Conservation (phyloP, 2,888 invertebrate species). For the Nebria salina region DNA sequence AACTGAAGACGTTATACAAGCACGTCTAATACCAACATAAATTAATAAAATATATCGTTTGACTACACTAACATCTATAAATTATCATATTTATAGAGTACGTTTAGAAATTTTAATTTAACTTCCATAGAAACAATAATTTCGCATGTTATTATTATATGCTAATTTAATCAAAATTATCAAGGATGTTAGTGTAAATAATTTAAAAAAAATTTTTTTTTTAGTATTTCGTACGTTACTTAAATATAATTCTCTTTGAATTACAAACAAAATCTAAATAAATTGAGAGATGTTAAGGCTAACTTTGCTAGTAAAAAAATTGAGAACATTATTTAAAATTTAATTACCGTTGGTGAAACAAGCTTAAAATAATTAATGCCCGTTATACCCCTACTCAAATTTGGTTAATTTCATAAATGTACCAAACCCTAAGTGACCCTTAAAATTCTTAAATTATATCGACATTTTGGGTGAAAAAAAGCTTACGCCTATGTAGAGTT, state of each 20-base stretch:
- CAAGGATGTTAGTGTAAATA: background rate
- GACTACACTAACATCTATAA: background rate
- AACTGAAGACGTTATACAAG: conserved; percentile 22
- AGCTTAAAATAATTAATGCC: too few relatives aligned
- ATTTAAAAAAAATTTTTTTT: background rate
- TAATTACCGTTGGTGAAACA: too few relatives aligned
- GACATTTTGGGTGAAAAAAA: too few relatives aligned
- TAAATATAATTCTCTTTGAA: background rate
- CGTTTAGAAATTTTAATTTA: too few relatives aligned
- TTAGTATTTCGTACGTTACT: background rate
- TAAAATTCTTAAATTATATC: too few relatives aligned
- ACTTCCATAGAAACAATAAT: too few relatives aligned
- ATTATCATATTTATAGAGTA: too few relatives aligned
- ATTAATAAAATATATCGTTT: background rate
- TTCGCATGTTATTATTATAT: too few relatives aligned
- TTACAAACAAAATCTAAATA: background rate
- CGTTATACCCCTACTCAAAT: too few relatives aligned
- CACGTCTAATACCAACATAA: conserved; percentile 27
- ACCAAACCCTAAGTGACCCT: too few relatives aligned
- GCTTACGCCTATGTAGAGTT: too few relatives aligned
- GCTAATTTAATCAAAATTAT: background rate
- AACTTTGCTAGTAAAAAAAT: background rate
- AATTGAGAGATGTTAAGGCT: background rate
- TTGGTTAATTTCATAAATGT: too few relatives aligned
- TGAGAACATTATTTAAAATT: background rate